A percentile compares a stretch with the other conserved stretches of the same genome.
Conservation (phyloP, 92 coral and sea anemone genomes). For the Phymanthus crucifer region DNA sequence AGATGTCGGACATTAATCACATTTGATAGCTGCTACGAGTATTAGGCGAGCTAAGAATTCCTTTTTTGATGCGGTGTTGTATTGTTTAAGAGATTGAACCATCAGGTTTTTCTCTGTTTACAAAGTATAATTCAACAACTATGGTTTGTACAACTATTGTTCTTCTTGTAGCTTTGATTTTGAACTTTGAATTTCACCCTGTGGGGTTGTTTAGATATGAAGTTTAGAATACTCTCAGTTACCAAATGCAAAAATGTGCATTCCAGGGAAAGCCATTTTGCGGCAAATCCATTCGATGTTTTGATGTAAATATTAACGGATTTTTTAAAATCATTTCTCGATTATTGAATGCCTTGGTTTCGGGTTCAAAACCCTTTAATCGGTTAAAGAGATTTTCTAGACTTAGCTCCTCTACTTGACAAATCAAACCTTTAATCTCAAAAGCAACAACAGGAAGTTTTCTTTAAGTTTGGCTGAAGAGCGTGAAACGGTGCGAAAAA, state of each 20-base stretch:
- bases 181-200: neutral
- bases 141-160: neutral
- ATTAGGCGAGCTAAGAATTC: neutral
- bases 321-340: neutral
- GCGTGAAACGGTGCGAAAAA: neutral
- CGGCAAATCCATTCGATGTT: neutral
- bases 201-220: neutral
- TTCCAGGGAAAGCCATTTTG: neutral
- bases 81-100: neutral
- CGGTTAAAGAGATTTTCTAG: neutral
- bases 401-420: neutral
- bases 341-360: neutral
- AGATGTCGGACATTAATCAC: neutral
- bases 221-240: neutral
- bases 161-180: neutral
- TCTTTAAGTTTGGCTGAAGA: neutral
- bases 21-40: neutral
- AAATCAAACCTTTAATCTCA: neutral
- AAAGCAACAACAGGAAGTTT: neutral
- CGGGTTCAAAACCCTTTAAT: slow-evolving; percentile 1
- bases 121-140: neutral
- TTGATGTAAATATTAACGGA: neutral
- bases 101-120: neutral
- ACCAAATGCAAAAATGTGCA: slow-evolving; percentile 14
- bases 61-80: neutral